Percentiles rank a stretch among this genome's conserved stretches.
These are phyloP conservation scores for Semotilus atromaculatus DNA, from an alignment of 2,797 vertebrate genomes.

Conservation along the genomic window DNA sequence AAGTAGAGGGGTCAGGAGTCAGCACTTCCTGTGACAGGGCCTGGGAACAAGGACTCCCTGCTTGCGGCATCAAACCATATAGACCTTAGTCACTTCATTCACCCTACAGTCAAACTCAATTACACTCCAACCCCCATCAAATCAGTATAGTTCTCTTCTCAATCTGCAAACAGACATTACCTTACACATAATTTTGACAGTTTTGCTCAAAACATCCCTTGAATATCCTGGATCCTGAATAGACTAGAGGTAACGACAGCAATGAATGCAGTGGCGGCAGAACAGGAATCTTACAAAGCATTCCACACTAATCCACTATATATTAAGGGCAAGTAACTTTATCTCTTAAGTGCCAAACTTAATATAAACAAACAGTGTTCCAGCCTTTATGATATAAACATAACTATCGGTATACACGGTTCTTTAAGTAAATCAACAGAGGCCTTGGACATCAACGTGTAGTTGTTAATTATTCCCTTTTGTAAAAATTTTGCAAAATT, in stretches of 20 bases:
- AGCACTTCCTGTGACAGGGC: conserved; percentile 78
- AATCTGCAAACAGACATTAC: background rate
- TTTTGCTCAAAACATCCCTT: conserved; percentile 74
- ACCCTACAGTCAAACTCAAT: conserved; percentile 13
- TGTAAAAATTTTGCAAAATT: background rate
- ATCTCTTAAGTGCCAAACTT: conserved; percentile 69
- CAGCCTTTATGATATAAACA: conserved; percentile 16
- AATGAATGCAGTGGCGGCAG: conserved; percentile 64
- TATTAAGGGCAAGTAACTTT: conserved; percentile 73
- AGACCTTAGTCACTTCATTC: conserved; percentile 15
- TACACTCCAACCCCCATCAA: background rate
- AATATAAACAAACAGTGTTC: conserved; percentile 64
- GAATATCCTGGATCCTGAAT: conserved; percentile 55
- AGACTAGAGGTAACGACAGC: conserved; percentile 73
- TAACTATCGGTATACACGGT: background rate
- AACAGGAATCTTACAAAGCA: conserved; percentile 77
- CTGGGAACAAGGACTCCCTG: conserved; percentile 74
- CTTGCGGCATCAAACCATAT: conserved; percentile 43
- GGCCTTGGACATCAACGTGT: conserved; percentile 7
- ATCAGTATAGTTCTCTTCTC: conserved; percentile 6
- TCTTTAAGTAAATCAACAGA: conserved; percentile 6
- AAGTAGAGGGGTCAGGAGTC: conserved; percentile 76
- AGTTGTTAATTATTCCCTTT: background rate
- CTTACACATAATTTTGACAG: conserved; percentile 50
- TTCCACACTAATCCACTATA: conserved; percentile 80